These are phyloP conservation scores for Helicoverpa armigera DNA, from an alignment of 1,140 invertebrate genomes.

Conservation along the genomic window DNA sequence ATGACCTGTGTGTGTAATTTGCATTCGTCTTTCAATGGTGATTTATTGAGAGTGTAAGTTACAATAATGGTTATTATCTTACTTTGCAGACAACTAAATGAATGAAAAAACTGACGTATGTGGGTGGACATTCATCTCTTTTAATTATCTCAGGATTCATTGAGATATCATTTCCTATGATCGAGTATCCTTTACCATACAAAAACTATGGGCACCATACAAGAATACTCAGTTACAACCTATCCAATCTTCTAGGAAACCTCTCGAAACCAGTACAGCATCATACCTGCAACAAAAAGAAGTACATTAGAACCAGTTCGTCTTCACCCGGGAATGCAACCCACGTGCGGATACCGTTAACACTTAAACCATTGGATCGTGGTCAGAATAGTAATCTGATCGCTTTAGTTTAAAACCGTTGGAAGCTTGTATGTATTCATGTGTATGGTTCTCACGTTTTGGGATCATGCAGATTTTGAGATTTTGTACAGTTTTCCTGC, in stretches of 20 bases:
- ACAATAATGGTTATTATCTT: not conserved
- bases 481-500: not conserved
- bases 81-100: not conserved
- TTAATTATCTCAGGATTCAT: too few species aligned
- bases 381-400: slow-evolving; percentile 35
- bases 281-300: slow-evolving; percentile 32
- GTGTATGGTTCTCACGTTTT: slow-evolving; percentile 8
- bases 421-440: slow-evolving; percentile 15
- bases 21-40: too few species aligned
- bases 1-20: not conserved
- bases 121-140: too few species aligned
- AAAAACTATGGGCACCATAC: not conserved
- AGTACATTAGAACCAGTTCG: not conserved
- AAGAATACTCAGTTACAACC: not conserved
- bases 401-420: slow-evolving; percentile 8
- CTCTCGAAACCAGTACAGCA: slow-evolving; percentile 4
- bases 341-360: slow-evolving; percentile 46
- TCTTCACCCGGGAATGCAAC: slow-evolving; percentile 37
- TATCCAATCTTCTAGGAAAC: not conserved
- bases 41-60: not conserved
- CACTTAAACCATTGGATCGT: slow-evolving; percentile 27
- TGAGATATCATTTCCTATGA: too few species aligned
- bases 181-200: too few species aligned
- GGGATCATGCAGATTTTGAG: not conserved
- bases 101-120: too few species aligned